Base-by-base conservation (phyloP, 2,797 vertebrate genomes). In the Callimico goeldii region DNA sequence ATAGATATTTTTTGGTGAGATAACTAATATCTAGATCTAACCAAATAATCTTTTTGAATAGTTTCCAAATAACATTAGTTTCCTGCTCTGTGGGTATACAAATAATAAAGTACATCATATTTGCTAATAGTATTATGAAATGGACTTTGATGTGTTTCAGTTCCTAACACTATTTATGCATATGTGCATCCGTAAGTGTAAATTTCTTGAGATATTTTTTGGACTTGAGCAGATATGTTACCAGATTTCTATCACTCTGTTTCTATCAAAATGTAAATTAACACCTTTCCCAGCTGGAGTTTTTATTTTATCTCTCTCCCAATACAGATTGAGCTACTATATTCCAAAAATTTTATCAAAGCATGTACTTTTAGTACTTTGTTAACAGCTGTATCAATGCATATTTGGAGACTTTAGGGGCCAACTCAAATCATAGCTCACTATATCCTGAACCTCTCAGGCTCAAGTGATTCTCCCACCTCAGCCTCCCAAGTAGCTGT, bases 1-100 rank as follows among this genome's bases (percentile, higher is more conserved):
- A 75, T 1, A 87, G 58, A 55, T 5, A 77, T 89, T 89, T 89
- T 58, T 57, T 76, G 7, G 9, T 48, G 39, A 90, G 14, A 33
- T 75, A 82, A 67, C 12, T 52, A 75, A 95, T 36, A 46, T 6
- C 1, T 91, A 33, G 8, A 96, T 67, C 33, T 19, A n/a, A 67
- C 15, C 17, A 67, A 67, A 67, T 8, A 7, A 67, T 33, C 4
- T n/a, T n/a, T n/a, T 67, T 83, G 36, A 93, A 84, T 13, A 46
- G 13, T 91, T 96, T 96, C 9, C 33, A 96, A 50, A 91, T 80
- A 82, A 82, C 12, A 72, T 81, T 82, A 22, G 11, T 28, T 91
- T 64, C 46, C 24, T 70, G 1, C 91, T 83, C 28, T 79, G 7
- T 88, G 11, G 9, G 1, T 30, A 30, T 72, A 30, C 57, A 90